phyloP scores from a whole-genome alignment of 2,797 vertebrate species.

The Poliocrania exsul region DNA sequence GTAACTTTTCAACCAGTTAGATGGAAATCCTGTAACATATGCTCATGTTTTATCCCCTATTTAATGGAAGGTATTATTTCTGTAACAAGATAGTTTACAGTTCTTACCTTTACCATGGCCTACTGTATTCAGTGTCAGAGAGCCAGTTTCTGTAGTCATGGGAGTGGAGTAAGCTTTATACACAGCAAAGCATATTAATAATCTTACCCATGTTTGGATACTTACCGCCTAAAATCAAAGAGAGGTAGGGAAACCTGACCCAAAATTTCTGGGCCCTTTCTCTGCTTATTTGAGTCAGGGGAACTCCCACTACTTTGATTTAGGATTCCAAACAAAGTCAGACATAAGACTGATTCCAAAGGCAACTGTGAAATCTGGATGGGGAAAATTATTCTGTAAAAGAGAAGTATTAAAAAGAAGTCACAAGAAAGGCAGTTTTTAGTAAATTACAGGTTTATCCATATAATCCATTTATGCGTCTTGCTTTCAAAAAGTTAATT shows the following conservation, averaged over 20 bases:
- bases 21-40: not conserved
- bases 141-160: not conserved
- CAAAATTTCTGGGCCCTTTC: slow-evolving; percentile 90
- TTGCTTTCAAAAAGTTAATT: not conserved
- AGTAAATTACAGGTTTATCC: not conserved
- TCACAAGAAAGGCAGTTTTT: not conserved
- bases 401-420: slow-evolving; percentile 35
- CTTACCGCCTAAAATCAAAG: slow-evolving; percentile 93
- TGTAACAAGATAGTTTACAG: not conserved
- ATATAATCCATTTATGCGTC: not conserved
- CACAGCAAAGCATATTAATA: not conserved
- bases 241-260: slow-evolving; percentile 92
- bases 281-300: slow-evolving; percentile 95
- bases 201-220: not conserved
- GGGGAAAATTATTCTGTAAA: slow-evolving; percentile 92
- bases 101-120: not conserved
- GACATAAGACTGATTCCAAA: slow-evolving; percentile 89
- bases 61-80: not conserved
- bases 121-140: not conserved
- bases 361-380: slow-evolving; percentile 94
- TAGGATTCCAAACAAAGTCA: slow-evolving; percentile 90
- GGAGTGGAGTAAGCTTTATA: not conserved
- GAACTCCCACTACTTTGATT: slow-evolving; percentile 91
- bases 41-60: not conserved
- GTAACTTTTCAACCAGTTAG: not conserved